Evolutionary conservation across 1,140 invertebrate genomes (phyloP).

Genomic region (Rhopalosiphum padi): DNA sequence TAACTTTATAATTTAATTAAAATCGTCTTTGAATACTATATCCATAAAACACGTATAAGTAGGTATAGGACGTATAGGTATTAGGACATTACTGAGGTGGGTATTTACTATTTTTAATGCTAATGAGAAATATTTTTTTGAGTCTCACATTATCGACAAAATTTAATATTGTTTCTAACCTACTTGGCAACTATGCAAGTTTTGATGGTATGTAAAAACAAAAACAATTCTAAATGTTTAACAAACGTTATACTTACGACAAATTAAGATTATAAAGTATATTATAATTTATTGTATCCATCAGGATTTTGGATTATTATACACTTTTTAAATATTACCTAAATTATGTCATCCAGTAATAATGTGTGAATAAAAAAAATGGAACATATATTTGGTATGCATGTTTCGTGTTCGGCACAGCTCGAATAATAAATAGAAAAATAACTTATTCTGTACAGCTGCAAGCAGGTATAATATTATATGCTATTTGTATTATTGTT

Average conservation of each 20-base stretch:
- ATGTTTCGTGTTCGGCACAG: too few relatives aligned
- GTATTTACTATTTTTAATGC: background rate
- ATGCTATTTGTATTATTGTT: too few relatives aligned
- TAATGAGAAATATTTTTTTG: background rate
- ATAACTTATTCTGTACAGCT: too few relatives aligned
- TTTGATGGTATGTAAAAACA: background rate
- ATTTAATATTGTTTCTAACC: background rate
- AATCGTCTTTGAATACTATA: background rate
- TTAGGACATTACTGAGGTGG: background rate
- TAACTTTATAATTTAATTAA: slow-evolving; percentile 15
- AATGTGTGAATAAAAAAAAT: background rate
- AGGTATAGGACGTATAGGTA: background rate
- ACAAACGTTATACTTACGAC: too few relatives aligned
- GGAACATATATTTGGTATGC: too few relatives aligned
- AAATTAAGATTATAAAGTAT: too few relatives aligned
- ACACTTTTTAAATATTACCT: background rate
- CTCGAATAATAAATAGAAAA: too few relatives aligned
- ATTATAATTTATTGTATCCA: too few relatives aligned
- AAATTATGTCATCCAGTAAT: background rate
- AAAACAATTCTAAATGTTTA: background rate
- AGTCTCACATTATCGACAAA: background rate
- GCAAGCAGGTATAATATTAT: too few relatives aligned
- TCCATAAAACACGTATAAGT: background rate
- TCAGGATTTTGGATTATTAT: background rate
- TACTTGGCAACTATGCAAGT: background rate